Evolutionary conservation across 1,140 invertebrate species (phyloP).

Genomic region (Drosophila funebris): DNA sequence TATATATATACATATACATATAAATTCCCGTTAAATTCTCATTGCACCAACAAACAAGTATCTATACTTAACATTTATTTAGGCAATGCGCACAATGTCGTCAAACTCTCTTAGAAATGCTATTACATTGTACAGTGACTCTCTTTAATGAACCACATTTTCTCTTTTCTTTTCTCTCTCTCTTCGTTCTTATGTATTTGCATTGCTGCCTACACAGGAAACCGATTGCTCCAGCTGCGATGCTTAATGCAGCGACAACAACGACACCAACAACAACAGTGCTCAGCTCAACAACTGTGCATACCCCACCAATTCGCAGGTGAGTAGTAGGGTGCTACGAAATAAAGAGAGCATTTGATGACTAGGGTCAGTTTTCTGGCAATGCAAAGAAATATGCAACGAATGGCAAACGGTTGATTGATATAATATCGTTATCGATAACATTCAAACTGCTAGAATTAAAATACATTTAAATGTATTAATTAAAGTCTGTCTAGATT

Average conservation of each 20-base stretch:
- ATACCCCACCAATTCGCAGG: conserved; percentile 78
- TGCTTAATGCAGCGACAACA: conserved; percentile 55
- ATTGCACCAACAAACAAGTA: conserved; percentile 65
- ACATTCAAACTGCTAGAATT: too few species aligned
- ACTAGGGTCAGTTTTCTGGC: not conserved
- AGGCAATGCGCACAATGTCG: conserved; percentile 75
- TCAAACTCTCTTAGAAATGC: conserved; percentile 33
- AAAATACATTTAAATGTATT: too few species aligned
- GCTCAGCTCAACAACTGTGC: conserved; percentile 60
- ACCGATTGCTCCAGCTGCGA: conserved; percentile 58
- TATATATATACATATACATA: too few species aligned
- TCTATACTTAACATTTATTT: conserved; percentile 56
- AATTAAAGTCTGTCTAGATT: too few species aligned
- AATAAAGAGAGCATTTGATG: not conserved
- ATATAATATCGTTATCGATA: too few species aligned
- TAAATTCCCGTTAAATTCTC: conserved; percentile 43
- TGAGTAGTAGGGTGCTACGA: conserved; percentile 40
- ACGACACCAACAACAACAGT: conserved; percentile 59
- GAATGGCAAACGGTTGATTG: too few species aligned
- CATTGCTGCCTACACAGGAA: conserved; percentile 54
- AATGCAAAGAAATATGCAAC: not conserved
- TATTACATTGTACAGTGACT: not conserved
- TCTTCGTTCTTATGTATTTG: not conserved
- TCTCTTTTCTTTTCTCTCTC: conserved; percentile 12
- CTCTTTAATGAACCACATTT: conserved; percentile 13